Conservation (phyloP, 2,888 invertebrate species). For the Athrips mouffetella region DNA sequence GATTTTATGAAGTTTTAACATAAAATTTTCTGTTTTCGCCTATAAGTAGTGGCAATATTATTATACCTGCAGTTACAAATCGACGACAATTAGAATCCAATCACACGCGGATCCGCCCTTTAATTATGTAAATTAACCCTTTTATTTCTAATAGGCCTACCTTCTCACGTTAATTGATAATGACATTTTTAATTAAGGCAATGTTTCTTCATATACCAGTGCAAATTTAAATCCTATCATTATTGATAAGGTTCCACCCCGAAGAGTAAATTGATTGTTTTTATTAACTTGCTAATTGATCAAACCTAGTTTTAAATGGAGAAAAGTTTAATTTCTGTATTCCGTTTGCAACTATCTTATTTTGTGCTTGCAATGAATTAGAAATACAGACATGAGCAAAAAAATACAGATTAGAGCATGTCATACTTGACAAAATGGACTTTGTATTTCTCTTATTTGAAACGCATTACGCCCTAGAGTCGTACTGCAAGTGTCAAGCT, state of each 20-base stretch:
- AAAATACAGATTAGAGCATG: too few species aligned
- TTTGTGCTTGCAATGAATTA: too few species aligned
- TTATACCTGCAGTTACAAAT: conserved; percentile 46
- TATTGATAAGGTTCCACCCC: background rate
- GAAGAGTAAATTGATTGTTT: background rate
- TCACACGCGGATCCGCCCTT: conserved; percentile 41
- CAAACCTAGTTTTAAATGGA: background rate
- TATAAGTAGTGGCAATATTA: too few species aligned
- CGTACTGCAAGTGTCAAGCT: too few species aligned
- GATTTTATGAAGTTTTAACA: background rate
- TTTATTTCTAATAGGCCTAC: conserved; percentile 49
- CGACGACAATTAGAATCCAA: conserved; percentile 58
- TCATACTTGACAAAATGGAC: too few species aligned
- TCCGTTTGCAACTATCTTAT: too few species aligned
- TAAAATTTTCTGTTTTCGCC: too few species aligned
- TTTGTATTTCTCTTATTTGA: too few species aligned
- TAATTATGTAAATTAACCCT: conserved; percentile 60
- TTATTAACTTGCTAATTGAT: background rate
- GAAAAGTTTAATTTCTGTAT: too few species aligned
- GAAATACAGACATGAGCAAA: too few species aligned
- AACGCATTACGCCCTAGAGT: too few species aligned
- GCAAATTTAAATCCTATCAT: conserved; percentile 10
- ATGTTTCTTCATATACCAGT: conserved; percentile 15
- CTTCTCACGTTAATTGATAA: conserved; percentile 42
- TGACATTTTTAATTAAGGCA: conserved; percentile 31